These are phyloP conservation scores for Fopius arisanus DNA, from an alignment of 1,140 invertebrate genomes.

Conservation along the genomic window DNA sequence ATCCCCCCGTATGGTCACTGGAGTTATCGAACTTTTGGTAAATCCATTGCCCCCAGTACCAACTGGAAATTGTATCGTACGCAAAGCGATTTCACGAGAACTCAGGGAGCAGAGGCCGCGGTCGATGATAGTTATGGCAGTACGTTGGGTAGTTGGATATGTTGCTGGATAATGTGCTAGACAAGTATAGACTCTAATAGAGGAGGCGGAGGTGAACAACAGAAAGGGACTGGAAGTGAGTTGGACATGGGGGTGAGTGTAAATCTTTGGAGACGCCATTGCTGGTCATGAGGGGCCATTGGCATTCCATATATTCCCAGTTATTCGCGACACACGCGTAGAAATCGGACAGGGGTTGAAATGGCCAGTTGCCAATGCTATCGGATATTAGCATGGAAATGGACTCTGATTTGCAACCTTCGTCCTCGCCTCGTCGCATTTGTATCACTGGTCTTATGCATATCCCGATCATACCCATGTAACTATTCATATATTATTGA, in stretches of 20 bases:
- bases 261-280: slow-evolving; percentile 14
- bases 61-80: background rate
- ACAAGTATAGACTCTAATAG: slow-evolving; percentile 7
- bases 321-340: background rate
- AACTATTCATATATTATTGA: too few relatives aligned
- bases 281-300: background rate
- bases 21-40: slow-evolving; percentile 4
- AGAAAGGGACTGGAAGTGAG: background rate
- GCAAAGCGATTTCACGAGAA: background rate
- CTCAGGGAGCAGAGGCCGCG: background rate
- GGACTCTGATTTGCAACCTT: slow-evolving; percentile 29
- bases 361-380: slow-evolving; percentile 55
- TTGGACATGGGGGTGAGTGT: background rate
- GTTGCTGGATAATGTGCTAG: slow-evolving; percentile 12
- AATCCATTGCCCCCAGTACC: background rate
- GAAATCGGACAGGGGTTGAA: slow-evolving; percentile 24
- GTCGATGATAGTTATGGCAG: slow-evolving; percentile 1
- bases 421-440: background rate
- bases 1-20: background rate
- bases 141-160: slow-evolving; percentile 1
- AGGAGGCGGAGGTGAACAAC: background rate
- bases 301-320: slow-evolving; percentile 1
- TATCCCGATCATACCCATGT: too few relatives aligned
- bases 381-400: slow-evolving; percentile 59
- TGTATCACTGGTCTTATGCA: background rate